Evolutionary conservation across 2,888 invertebrate species (phyloP).

Genomic region (Mythimna albipuncta): DNA sequence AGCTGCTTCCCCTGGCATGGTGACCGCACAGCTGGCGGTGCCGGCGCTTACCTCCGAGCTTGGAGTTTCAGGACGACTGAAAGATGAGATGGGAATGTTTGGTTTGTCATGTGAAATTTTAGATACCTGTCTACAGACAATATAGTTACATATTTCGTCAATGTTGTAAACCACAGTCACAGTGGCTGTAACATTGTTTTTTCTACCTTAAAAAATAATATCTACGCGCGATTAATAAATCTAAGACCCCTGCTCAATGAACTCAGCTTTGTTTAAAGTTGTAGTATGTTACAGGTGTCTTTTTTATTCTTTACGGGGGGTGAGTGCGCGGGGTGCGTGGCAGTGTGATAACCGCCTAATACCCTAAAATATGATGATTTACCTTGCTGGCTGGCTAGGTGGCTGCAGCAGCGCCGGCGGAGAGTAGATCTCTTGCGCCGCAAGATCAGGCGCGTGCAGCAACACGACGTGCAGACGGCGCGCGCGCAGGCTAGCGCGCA

Average conservation of each 20-base stretch:
- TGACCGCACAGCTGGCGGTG: conserved; percentile 86
- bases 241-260: background rate
- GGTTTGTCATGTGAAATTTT: background rate
- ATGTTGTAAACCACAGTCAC: background rate
- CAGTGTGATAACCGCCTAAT: too few relatives aligned
- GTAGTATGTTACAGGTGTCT: background rate
- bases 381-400: conserved; percentile 87
- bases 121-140: background rate
- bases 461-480: conserved; percentile 94
- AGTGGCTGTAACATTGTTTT: background rate
- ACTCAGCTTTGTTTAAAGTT: background rate
- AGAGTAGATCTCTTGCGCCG: conserved; percentile 92
- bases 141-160: background rate
- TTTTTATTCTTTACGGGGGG: background rate
- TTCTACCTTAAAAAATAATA: background rate
- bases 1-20: conserved; percentile 91
- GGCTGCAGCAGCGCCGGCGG: conserved; percentile 89
- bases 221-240: background rate
- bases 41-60: conserved; percentile 83
- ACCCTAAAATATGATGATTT: background rate
- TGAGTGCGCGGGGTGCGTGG: too few relatives aligned
- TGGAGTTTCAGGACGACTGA: conserved; percentile 88
- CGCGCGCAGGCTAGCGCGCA: conserved; percentile 93
- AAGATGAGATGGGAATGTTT: conserved; percentile 42
- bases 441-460: conserved; percentile 93